phyloP scores from a whole-genome alignment of 2,888 invertebrate genomes.

The Pemphredon lugubris region DNA sequence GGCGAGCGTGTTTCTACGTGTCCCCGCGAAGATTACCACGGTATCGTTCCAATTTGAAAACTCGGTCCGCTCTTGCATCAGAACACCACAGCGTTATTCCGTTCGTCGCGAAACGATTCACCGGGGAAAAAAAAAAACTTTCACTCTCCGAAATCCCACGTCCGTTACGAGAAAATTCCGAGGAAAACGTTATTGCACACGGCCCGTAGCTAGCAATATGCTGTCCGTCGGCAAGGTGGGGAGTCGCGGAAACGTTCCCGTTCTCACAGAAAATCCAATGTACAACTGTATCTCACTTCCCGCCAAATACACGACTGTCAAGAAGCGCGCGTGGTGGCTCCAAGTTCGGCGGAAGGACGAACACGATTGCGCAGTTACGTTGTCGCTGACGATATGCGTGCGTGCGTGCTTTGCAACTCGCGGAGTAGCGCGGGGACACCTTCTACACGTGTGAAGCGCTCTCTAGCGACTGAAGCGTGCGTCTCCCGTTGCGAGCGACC shows the following conservation, averaged over 20 bases:
- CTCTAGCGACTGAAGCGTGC: slow-evolving; percentile 75
- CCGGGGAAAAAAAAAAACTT: slow-evolving; percentile 2
- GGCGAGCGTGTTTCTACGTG: slow-evolving; percentile 57
- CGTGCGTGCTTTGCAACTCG: slow-evolving; percentile 30
- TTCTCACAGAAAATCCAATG: slow-evolving; percentile 35
- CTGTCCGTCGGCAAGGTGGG: slow-evolving; percentile 44
- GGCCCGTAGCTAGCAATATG: slow-evolving; percentile 67
- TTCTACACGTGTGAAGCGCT: slow-evolving; percentile 72
- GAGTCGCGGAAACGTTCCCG: slow-evolving; percentile 36
- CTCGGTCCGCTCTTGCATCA: not conserved
- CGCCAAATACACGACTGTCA: slow-evolving; percentile 68
- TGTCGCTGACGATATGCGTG: slow-evolving; percentile 47
- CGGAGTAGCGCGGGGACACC: slow-evolving; percentile 68
- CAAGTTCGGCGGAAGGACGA: slow-evolving; percentile 62
- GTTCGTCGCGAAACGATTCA: slow-evolving; percentile 9
- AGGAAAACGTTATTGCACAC: slow-evolving; percentile 66
- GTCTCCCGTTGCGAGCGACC: slow-evolving; percentile 62
- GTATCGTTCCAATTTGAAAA: slow-evolving; percentile 29
- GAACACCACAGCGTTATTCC: not conserved
- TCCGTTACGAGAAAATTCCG: slow-evolving; percentile 25
- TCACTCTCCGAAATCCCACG: slow-evolving; percentile 16
- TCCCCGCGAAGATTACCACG: slow-evolving; percentile 56
- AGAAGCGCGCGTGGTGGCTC: slow-evolving; percentile 66
- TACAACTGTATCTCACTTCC: slow-evolving; percentile 47
- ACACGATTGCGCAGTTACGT: slow-evolving; percentile 72